phyloP scores from a whole-genome alignment of 2,797 vertebrate species.

The Ctenochaetus hawaiiensis region DNA sequence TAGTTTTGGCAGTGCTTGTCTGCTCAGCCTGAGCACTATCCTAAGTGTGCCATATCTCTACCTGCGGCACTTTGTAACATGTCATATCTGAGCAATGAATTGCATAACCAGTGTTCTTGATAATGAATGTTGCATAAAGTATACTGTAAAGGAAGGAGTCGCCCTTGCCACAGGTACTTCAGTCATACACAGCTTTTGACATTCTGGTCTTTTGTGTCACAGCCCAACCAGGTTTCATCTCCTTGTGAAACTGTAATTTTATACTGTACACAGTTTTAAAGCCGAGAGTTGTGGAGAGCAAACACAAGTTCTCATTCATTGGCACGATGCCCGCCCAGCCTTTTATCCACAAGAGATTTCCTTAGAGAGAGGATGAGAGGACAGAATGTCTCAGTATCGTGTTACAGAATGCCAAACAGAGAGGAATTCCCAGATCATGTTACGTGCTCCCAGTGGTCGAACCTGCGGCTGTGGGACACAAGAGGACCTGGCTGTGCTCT shows the following conservation, averaged over 20 bases:
- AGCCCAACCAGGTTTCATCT: slow-evolving; percentile 53
- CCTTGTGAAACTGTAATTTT: slow-evolving; percentile 76
- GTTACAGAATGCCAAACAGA: slow-evolving; percentile 81
- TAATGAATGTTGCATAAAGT: slow-evolving; percentile 47
- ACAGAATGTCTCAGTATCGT: slow-evolving; percentile 80
- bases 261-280: slow-evolving; percentile 77
- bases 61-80: slow-evolving; percentile 24
- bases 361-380: slow-evolving; percentile 79
- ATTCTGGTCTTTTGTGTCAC: slow-evolving; percentile 62
- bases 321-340: slow-evolving; percentile 70
- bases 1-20: slow-evolving; percentile 25
- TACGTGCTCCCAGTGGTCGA: slow-evolving; percentile 74
- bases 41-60: slow-evolving; percentile 28
- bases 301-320: slow-evolving; percentile 75
- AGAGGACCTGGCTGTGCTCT: slow-evolving; percentile 57
- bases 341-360: slow-evolving; percentile 79
- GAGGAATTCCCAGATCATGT: slow-evolving; percentile 84
- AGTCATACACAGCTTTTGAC: slow-evolving; percentile 51
- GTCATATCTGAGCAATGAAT: slow-evolving; percentile 49
- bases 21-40: slow-evolving; percentile 5
- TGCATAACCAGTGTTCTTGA: slow-evolving; percentile 57
- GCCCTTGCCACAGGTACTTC: slow-evolving; percentile 38
- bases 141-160: slow-evolving; percentile 38
- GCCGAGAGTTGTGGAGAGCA: slow-evolving; percentile 59
- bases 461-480: slow-evolving; percentile 68